Evolutionary conservation across 2,113 vertebrate species (phyloP), one percentile per base, ranked within the genome.

Genomic region (Apodemus speciosus): DNA sequence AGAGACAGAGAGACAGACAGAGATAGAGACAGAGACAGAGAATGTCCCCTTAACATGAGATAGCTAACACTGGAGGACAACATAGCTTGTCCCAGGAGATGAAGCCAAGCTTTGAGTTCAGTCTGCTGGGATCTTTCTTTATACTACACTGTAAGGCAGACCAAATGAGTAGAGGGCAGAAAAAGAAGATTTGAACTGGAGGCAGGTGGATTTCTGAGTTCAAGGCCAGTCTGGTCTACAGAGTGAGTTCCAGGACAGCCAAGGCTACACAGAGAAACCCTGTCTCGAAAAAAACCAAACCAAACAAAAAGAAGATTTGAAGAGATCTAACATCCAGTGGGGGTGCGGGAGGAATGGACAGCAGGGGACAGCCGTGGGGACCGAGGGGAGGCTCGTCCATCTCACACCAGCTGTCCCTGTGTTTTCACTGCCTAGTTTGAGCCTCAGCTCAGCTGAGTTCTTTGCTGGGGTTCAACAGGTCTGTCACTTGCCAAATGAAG

Each of bases 111-210:
- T 88, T 75, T 66, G 51, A 46, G 80, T 32, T 85, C 85, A 4
- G 60, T 68, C 77, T 89, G 21, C 32, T 62, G 66, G 80, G 43
- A 79, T 60, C 64, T 76, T 53, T 84, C 25, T 86, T 77, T 84
- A 69, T 21, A 64, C 69, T 73, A 35, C 9, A 43, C n/a, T 11
- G 5, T 11, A 64, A 6, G 3, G 3, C 35, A 73, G 89, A 72
- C 32, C 35, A 86, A 76, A 94, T 25, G 76, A 72, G 32, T 30
- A 86, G 81, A 95, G 40, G 27, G 35, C 9, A 87, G 88, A 68
- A 73, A 66, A 64, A 69, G 60, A 73, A 72, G 60, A 18, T 25
- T 13, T 2, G 14, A 80, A 13, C 43, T 46, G 43, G 43, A 46
- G 43, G 43, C 43, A 46, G 43, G 43, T 46, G 43, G 43, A 46